These are phyloP conservation scores for Suncus etruscus DNA, from an alignment of 2,113 vertebrate species.

Conservation along the genomic window DNA sequence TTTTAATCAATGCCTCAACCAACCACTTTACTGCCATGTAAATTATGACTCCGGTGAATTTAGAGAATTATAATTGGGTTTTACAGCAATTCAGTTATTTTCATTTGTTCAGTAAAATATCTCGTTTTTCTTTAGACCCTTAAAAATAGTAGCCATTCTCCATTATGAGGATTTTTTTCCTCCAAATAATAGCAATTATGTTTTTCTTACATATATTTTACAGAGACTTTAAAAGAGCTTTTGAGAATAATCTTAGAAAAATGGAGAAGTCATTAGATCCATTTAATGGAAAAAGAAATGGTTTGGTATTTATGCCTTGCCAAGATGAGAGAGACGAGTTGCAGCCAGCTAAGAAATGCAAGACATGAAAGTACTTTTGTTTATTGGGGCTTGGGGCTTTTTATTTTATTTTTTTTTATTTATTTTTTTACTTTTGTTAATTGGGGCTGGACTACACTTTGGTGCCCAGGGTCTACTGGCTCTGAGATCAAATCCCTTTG, in stretches of 20 bases:
- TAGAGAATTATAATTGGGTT: constrained; percentile 66
- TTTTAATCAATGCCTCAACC: constrained; percentile 64
- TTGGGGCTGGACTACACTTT: no score
- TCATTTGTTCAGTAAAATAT: constrained; percentile 51
- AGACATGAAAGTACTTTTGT: neutral
- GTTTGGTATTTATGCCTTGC: neutral
- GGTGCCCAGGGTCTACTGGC: no score
- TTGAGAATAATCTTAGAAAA: neutral
- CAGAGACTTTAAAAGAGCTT: constrained; percentile 11
- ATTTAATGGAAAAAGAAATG: constrained; percentile 31
- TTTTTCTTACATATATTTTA: constrained; percentile 50
- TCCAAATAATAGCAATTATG: constrained; percentile 16
- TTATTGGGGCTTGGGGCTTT: no score
- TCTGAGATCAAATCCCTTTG: no score
- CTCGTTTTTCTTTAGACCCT: neutral
- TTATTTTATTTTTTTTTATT: no score
- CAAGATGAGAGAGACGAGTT: neutral
- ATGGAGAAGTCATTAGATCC: neutral
- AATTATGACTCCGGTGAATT: constrained; percentile 57
- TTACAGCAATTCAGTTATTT: constrained; percentile 64
- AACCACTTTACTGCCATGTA: constrained; percentile 56
- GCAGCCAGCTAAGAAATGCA: constrained; percentile 3
- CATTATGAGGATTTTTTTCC: constrained; percentile 59
- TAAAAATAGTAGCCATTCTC: constrained; percentile 18
- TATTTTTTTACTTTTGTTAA: no score